Base-by-base conservation (phyloP, 2,113 vertebrate species). In the Chlamydotis undulata region DNA sequence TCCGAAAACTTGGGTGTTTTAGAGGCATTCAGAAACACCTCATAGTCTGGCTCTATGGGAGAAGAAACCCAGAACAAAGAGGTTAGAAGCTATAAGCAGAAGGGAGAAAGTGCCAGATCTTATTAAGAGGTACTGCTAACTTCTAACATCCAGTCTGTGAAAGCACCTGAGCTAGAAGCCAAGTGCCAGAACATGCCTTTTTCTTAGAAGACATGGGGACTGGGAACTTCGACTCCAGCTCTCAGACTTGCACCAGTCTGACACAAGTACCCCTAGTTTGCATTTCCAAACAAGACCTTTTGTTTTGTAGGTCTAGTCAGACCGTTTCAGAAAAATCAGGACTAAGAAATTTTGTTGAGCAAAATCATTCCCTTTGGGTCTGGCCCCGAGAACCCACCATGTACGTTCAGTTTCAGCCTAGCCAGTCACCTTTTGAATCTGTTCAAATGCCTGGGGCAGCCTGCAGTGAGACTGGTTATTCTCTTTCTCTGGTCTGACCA, bases 41-140 rank as follows among this genome's bases (percentile, higher is more conserved):
- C 97, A 50, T 98, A 99, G 69, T 96, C 98, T 3, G 98, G 98
- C 41, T 98, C 99, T 99, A 95, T 31, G 16, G n/a, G 37, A 74
- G 23, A 89, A 37, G 19, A 39, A 70, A 87, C 7, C 3, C 57
- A 67, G 37, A 59, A 59, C 25, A 70, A 75, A 39, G 8, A 33
- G 28, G 52, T 92, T 37, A 96, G 65, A 91, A 83, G 43, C 68
- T 64, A 59, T 28, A 61, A 59, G 17, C 7, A 49, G 28, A 39
- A 70, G 35, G 31, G 50, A 67, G 9, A 26, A 89, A 77, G 78
- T 6, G 3, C 2, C 37, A 70, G 43, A 56, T 31, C 25, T 61
- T 70, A 33, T 41, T 41, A 45, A 26, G 26, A 68, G 43, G 39
- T 26, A 39, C 10, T 23, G 10, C 23, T 35, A 25, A 69, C 41